phyloP scores from a whole-genome alignment of 2,113 vertebrate species.

The Plotosus lineatus region DNA sequence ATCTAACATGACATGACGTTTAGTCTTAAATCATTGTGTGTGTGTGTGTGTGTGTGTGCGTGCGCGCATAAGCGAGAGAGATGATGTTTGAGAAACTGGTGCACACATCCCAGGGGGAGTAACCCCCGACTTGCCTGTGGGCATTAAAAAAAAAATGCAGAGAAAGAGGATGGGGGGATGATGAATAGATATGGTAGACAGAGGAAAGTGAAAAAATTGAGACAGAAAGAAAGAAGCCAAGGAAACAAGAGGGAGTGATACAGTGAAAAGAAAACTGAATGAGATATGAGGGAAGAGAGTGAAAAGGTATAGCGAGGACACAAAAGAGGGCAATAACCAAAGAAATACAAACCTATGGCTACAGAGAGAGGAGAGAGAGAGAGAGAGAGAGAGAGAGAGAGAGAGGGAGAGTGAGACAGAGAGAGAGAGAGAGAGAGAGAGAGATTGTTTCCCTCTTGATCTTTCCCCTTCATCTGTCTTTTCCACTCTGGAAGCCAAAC shows the following conservation, averaged over 20 bases:
- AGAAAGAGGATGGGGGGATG: too few species aligned
- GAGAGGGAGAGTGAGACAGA: slow-evolving; percentile 5
- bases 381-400: slow-evolving; percentile 23
- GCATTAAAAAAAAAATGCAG: slow-evolving; percentile 23
- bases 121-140: slow-evolving; percentile 29
- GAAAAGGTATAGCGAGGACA: too few species aligned
- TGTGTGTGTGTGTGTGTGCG: neutral
- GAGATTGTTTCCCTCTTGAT: slow-evolving; percentile 6
- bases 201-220: too few species aligned
- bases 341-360: too few species aligned
- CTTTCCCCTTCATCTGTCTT: slow-evolving; percentile 11
- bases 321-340: too few species aligned
- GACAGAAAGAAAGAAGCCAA: neutral
- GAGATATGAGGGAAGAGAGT: too few species aligned
- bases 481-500: slow-evolving; percentile 18
- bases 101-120: slow-evolving; percentile 50
- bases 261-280: too few species aligned
- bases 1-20: too few species aligned
- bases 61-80: neutral
- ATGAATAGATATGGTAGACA: too few species aligned
- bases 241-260: too few species aligned
- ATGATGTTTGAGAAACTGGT: slow-evolving; percentile 55
- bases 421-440: slow-evolving; percentile 6
- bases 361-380: too few species aligned
- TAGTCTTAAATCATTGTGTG: too few species aligned